Conservation (phyloP, 2,888 invertebrate species). For the Charanyca ferruginea region DNA sequence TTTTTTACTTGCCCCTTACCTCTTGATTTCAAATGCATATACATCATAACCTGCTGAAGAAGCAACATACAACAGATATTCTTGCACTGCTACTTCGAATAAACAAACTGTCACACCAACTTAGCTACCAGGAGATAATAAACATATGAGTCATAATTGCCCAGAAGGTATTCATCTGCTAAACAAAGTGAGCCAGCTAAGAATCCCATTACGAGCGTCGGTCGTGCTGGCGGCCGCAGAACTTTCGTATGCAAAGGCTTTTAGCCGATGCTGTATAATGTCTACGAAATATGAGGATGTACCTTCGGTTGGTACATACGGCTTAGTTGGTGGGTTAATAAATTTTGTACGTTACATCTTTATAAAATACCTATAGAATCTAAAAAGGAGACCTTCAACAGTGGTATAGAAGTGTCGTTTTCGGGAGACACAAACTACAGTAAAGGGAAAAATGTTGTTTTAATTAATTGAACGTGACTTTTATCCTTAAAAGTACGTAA, state of each 20-base stretch:
- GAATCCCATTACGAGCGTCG: slow-evolving; percentile 65
- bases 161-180: slow-evolving; percentile 61
- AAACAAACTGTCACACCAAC: slow-evolving; percentile 46
- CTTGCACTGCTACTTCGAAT: slow-evolving; percentile 14
- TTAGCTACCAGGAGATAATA: slow-evolving; percentile 62
- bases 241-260: slow-evolving; percentile 78
- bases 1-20: no score
- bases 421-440: no score
- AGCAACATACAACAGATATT: not conserved
- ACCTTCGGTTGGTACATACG: slow-evolving; percentile 61
- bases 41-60: no score
- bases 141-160: slow-evolving; percentile 61
- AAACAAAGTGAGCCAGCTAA: slow-evolving; percentile 64
- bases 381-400: not conserved
- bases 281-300: slow-evolving; percentile 71
- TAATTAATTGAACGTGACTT: no score
- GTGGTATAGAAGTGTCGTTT: no score
- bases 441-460: no score
- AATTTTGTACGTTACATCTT: not conserved
- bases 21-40: no score
- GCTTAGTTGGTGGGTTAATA: slow-evolving; percentile 32
- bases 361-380: not conserved
- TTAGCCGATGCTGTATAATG: slow-evolving; percentile 75
- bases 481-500: no score
- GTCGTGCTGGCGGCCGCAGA: slow-evolving; percentile 59